Percentiles rank a stretch among this genome's conserved stretches.
Conservation (phyloP, 1,140 invertebrate genomes). For the Diabrotica undecimpunctata region DNA sequence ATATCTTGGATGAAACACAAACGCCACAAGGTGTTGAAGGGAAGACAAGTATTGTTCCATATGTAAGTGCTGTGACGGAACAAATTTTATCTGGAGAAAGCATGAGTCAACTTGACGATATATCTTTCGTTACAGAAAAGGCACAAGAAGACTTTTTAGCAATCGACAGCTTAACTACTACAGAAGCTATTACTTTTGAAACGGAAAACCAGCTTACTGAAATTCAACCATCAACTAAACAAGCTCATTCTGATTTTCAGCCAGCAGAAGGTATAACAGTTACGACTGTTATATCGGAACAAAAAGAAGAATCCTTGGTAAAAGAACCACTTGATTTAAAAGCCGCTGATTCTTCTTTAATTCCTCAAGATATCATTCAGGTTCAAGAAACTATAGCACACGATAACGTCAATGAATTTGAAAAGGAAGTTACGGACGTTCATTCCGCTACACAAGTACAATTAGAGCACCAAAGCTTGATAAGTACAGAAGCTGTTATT, state of each 20-base stretch:
- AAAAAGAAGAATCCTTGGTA: slow-evolving; percentile 50
- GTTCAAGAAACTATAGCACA: slow-evolving; percentile 36
- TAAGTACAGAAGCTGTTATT: slow-evolving; percentile 38
- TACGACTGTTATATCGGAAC: slow-evolving; percentile 51
- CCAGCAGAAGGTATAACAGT: slow-evolving; percentile 50
- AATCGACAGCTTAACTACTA: slow-evolving; percentile 49
- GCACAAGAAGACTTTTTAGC: slow-evolving; percentile 49
- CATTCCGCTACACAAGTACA: slow-evolving; percentile 35
- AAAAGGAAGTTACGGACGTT: slow-evolving; percentile 24
- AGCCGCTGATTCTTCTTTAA: slow-evolving; percentile 36
- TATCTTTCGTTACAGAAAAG: slow-evolving; percentile 42
- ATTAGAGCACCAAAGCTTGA: slow-evolving; percentile 39
- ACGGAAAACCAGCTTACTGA: slow-evolving; percentile 52
- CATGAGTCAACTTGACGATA: slow-evolving; percentile 25
- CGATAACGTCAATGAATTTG: slow-evolving; percentile 39
- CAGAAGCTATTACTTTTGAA: slow-evolving; percentile 47
- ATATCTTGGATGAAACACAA: slow-evolving; percentile 40
- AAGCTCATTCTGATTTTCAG: slow-evolving; percentile 49
- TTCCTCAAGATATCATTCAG: slow-evolving; percentile 37
- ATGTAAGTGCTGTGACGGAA: slow-evolving; percentile 53
- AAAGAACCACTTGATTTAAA: slow-evolving; percentile 41
- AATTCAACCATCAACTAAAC: slow-evolving; percentile 44
- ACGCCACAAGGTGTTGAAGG: slow-evolving; percentile 49
- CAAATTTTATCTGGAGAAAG: slow-evolving; percentile 42
- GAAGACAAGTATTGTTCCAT: slow-evolving; percentile 49